These are phyloP conservation scores for Cirrhinus mrigala DNA, from an alignment of 2,797 vertebrate species.

Conservation along the genomic window DNA sequence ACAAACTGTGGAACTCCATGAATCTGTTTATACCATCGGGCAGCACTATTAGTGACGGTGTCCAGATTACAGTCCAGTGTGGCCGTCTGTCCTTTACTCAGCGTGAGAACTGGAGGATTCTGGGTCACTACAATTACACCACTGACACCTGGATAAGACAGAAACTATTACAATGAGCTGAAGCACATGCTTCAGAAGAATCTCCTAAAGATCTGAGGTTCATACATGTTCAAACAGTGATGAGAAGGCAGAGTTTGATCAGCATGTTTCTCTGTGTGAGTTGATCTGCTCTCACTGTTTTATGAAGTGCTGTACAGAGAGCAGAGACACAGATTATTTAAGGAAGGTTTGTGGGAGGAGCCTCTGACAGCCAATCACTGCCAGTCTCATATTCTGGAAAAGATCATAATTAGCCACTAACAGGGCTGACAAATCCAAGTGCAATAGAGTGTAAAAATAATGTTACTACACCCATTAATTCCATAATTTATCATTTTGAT, in stretches of 20 bases:
- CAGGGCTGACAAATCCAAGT: background rate
- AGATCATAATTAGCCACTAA: too few species aligned
- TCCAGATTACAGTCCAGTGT: too few species aligned
- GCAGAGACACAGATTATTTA: background rate
- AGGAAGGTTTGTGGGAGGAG: background rate
- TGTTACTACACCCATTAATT: background rate
- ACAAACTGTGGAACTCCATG: conserved; percentile 8
- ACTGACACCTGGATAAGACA: too few species aligned
- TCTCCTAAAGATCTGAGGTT: background rate
- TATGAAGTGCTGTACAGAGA: background rate
- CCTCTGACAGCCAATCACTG: background rate
- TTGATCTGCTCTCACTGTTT: background rate
- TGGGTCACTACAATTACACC: too few species aligned
- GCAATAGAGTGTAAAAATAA: background rate
- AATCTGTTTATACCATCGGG: too few species aligned
- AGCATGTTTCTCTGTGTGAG: background rate
- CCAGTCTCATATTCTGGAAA: too few species aligned
- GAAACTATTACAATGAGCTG: too few species aligned
- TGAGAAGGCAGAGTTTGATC: background rate
- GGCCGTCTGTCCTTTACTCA: too few species aligned
- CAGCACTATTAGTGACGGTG: too few species aligned
- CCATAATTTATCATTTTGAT: background rate
- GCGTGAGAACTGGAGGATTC: too few species aligned
- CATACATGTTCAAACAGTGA: background rate
- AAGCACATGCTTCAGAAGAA: background rate